Percentiles rank a stretch among this genome's conserved stretches.
Evolutionary conservation across 1,140 invertebrate genomes (phyloP).

Genomic region (Trinorchestia longiramus): DNA sequence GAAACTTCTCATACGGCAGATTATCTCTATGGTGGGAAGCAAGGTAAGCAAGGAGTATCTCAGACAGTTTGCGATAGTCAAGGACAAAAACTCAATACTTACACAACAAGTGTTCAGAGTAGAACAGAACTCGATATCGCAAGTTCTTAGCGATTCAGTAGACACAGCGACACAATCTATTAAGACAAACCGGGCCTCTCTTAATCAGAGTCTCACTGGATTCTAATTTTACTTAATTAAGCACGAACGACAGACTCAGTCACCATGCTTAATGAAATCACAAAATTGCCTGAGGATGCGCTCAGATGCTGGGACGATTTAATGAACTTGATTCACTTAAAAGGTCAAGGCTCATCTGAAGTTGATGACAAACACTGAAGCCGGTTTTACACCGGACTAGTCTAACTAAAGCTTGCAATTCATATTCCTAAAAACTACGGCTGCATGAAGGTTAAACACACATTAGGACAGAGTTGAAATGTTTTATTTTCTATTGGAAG

Average conservation of each 20-base stretch:
- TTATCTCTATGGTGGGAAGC: neutral
- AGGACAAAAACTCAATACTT: neutral
- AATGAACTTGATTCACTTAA: neutral
- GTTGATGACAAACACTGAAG: neutral
- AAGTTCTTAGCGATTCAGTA: neutral
- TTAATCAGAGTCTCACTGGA: neutral
- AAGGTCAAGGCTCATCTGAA: neutral
- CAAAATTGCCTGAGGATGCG: neutral
- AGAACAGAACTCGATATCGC: too few species aligned
- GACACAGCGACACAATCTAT: neutral
- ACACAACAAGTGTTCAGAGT: too few species aligned
- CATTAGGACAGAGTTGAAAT: neutral
- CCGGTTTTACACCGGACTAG: neutral
- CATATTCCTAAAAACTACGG: neutral
- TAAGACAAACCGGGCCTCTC: neutral
- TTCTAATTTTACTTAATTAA: neutral
- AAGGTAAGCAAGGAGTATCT: neutral
- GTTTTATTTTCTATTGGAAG: neutral
- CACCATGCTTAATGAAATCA: neutral
- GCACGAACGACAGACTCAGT: neutral
- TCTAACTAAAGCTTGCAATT: neutral
- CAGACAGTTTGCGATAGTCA: neutral
- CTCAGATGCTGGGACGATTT: neutral
- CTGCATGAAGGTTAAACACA: neutral
- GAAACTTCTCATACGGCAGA: neutral